A percentile compares a stretch with the other conserved stretches of the same genome.
phyloP scores from a whole-genome alignment of 2,888 invertebrate genomes.

The Calephelis perditalis region DNA sequence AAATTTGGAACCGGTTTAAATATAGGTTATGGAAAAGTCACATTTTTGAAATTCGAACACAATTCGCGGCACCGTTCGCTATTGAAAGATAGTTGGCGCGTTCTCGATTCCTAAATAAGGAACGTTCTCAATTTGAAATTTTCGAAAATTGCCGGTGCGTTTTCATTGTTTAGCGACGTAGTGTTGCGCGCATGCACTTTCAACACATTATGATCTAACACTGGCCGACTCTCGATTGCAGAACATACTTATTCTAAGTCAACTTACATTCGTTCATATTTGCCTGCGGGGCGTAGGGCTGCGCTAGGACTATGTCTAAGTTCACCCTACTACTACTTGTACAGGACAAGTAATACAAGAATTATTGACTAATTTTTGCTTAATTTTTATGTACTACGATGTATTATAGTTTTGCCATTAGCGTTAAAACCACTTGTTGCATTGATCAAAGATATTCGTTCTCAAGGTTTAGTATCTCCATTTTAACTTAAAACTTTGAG shows the following conservation, averaged over 20 bases:
- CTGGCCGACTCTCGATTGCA: conserved; percentile 75
- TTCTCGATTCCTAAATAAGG: conserved; percentile 30
- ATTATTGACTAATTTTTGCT: conserved; percentile 13
- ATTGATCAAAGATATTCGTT: too few species aligned
- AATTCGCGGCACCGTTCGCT: conserved; percentile 19
- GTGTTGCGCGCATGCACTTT: conserved; percentile 73
- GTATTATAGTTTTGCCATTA: too few species aligned
- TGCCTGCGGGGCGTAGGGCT: conserved; percentile 76
- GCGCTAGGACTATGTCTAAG: conserved; percentile 51
- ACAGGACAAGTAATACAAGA: neutral
- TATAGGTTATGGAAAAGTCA: conserved; percentile 36
- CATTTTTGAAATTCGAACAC: conserved; percentile 43
- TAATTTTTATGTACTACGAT: neutral
- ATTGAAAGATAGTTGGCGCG: conserved; percentile 35
- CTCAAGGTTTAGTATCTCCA: too few species aligned
- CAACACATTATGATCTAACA: conserved; percentile 79
- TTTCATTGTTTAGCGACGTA: conserved; percentile 60
- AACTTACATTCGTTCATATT: conserved; percentile 79
- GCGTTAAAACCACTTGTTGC: too few species aligned
- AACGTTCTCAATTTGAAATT: conserved; percentile 36
- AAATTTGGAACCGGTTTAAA: conserved; percentile 18
- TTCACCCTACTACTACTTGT: conserved; percentile 10
- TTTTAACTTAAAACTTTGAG: too few species aligned
- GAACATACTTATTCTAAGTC: conserved; percentile 79
- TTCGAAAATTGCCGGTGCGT: conserved; percentile 44